A percentile compares a stretch with the other conserved stretches of the same genome.
Evolutionary conservation across 92 coral and sea anemone genomes (phyloP).

Genomic region (Actinernus sp.): DNA sequence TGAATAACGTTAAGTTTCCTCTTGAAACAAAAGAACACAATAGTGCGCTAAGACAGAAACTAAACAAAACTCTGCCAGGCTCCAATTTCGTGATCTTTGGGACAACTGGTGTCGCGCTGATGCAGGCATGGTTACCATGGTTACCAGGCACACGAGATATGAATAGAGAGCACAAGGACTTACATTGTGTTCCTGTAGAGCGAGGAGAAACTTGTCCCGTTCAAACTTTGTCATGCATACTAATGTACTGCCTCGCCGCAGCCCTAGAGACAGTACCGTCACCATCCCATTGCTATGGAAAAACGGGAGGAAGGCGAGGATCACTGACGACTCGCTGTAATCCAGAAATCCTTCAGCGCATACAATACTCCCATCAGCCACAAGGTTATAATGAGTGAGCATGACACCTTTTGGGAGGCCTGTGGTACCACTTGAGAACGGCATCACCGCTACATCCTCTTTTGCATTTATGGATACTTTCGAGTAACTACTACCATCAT

Average conservation of each 20-base stretch:
- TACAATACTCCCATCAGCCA: conserved; percentile 58
- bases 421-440: conserved; percentile 94
- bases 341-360: conserved; percentile 54
- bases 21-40: too few relatives aligned
- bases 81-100: too few relatives aligned
- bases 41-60: too few relatives aligned
- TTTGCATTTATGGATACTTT: conserved; percentile 62
- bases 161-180: conserved; percentile 12
- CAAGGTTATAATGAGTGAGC: conserved; percentile 82
- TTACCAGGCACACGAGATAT: too few relatives aligned
- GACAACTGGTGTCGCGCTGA: too few relatives aligned
- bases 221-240: conserved; percentile 79
- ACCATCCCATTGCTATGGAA: conserved; percentile 82
- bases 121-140: too few relatives aligned
- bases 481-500: conserved; percentile 73
- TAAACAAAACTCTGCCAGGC: too few relatives aligned
- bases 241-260: conserved; percentile 61
- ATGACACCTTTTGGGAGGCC: conserved; percentile 90
- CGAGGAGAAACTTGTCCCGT: conserved; percentile 60
- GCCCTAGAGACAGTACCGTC: conserved; percentile 57
- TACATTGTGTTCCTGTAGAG: conserved; percentile 75
- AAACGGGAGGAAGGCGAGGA: conserved; percentile 83
- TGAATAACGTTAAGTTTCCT: too few relatives aligned
- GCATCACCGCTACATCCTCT: conserved; percentile 80
- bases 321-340: conserved; percentile 42